phyloP scores from a whole-genome alignment of 64 coral and sea anemone species.

The Cladopsammia gracilis region DNA sequence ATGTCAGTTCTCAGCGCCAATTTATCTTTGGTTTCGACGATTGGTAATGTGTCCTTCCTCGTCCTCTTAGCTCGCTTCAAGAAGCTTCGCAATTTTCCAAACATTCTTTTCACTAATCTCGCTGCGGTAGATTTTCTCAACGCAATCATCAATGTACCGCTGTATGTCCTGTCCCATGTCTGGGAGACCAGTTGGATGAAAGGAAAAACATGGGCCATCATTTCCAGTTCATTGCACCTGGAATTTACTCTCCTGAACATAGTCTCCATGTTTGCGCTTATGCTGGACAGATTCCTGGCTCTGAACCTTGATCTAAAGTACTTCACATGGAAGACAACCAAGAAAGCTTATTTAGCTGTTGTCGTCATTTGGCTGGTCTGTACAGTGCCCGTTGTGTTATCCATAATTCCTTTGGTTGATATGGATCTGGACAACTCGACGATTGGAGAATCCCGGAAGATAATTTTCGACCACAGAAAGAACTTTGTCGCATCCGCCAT shows the following conservation, averaged over 20 bases:
- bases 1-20: too few species aligned
- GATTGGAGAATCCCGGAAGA: neutral
- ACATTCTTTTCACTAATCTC: slow-evolving; percentile 1
- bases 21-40: neutral
- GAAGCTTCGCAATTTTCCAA: neutral
- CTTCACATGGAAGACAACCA: neutral
- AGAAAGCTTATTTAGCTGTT: neutral
- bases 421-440: neutral
- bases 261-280: neutral
- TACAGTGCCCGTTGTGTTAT: neutral
- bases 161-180: neutral
- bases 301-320: neutral
- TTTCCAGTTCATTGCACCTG: neutral
- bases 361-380: neutral
- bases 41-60: neutral
- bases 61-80: neutral
- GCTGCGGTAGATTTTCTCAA: neutral
- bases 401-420: neutral
- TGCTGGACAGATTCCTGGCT: slow-evolving; percentile 3
- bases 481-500: neutral
- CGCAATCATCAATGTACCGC: neutral
- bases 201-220: neutral
- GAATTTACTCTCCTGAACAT: neutral
- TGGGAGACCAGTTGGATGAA: neutral
- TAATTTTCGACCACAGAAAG: neutral